Conservation (phyloP, 1,140 invertebrate species). For the Cheumatopsyche charites region DNA sequence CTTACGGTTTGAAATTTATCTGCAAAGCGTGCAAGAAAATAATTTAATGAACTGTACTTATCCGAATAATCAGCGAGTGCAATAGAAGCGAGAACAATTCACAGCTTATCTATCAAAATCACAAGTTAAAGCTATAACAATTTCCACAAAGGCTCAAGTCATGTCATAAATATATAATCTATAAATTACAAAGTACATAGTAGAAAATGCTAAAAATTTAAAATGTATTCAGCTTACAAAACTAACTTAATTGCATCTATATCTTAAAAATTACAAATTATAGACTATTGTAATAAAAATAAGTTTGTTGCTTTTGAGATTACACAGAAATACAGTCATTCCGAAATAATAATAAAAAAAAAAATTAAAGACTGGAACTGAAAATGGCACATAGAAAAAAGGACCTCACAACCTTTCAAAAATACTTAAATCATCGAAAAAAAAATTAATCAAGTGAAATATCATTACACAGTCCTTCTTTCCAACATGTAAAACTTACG, state of each 20-base stretch:
- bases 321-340: conserved; percentile 62
- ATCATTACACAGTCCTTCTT: conserved; percentile 39
- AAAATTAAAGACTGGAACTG: conserved; percentile 60
- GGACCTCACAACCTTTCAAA: conserved; percentile 60
- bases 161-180: conserved; percentile 36
- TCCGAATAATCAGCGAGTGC: not conserved
- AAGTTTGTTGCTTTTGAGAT: conserved; percentile 54
- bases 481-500: conserved; percentile 32
- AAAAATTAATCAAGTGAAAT: conserved; percentile 8
- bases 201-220: conserved; percentile 40
- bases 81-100: conserved; percentile 39
- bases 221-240: conserved; percentile 42
- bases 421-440: too few relatives aligned
- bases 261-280: conserved; percentile 53
- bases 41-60: not conserved
- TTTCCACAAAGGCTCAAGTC: conserved; percentile 49
- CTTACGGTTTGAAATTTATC: too few relatives aligned
- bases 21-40: not conserved
- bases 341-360: conserved; percentile 51
- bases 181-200: conserved; percentile 45
- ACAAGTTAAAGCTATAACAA: conserved; percentile 46
- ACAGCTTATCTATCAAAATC: conserved; percentile 39
- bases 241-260: conserved; percentile 57
- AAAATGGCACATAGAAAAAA: conserved; percentile 60
- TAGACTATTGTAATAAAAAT: conserved; percentile 57